phyloP scores from a whole-genome alignment of 2,888 invertebrate genomes.

The Sinopyrophorus schimmeli region DNA sequence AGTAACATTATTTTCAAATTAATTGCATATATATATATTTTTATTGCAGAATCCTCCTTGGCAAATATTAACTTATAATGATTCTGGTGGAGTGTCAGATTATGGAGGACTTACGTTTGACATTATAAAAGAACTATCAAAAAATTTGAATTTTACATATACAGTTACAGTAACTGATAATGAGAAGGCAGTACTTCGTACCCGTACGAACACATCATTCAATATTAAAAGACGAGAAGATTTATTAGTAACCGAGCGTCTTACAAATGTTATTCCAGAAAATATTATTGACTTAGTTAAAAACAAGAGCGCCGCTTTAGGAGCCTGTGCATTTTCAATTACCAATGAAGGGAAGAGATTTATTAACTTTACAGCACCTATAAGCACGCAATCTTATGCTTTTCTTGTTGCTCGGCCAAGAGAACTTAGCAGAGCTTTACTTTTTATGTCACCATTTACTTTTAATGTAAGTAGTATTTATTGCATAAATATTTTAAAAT shows the following conservation, averaged over 20 bases:
- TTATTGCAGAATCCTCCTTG: constrained; percentile 81
- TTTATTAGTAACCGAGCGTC: constrained; percentile 38
- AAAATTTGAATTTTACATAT: constrained; percentile 80
- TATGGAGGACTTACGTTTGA: constrained; percentile 79
- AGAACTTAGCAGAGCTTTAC: constrained; percentile 77
- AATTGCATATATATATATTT: background rate
- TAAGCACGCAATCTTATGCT: constrained; percentile 78
- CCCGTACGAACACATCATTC: constrained; percentile 7
- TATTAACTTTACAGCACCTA: constrained; percentile 77
- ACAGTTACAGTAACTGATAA: constrained; percentile 47
- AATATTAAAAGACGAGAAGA: constrained; percentile 34
- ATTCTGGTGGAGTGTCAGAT: constrained; percentile 60
- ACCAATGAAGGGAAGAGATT: constrained; percentile 57
- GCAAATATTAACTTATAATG: constrained; percentile 71
- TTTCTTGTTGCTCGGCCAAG: constrained; percentile 79
- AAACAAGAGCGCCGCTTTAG: constrained; percentile 60
- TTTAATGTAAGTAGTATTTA: constrained; percentile 60
- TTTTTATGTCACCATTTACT: constrained; percentile 84
- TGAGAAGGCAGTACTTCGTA: constrained; percentile 6
- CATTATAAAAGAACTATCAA: constrained; percentile 74
- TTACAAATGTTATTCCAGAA: constrained; percentile 48
- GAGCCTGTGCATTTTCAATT: constrained; percentile 64
- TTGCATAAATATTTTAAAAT: background rate
- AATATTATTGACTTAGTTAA: constrained; percentile 58
- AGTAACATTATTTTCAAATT: constrained; percentile 6